Evolutionary conservation across 2,888 invertebrate genomes (phyloP).

Genomic region (Mesorhabditis belari): DNA sequence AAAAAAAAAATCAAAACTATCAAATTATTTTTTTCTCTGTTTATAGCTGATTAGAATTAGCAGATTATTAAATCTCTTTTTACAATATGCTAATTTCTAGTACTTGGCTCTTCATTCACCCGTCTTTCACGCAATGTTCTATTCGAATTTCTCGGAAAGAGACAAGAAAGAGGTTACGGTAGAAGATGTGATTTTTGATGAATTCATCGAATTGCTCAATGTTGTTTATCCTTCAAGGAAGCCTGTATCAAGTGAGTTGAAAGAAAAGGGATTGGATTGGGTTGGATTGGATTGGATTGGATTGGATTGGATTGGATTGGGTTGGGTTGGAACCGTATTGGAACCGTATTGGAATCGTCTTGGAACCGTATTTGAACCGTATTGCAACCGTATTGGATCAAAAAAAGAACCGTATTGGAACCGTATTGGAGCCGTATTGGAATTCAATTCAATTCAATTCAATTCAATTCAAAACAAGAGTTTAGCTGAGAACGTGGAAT

Average conservation of each 20-base stretch:
- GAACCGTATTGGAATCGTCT: no score
- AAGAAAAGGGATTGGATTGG: neutral
- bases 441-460: no score
- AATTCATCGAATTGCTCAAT: conserved; percentile 54
- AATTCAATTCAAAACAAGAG: neutral
- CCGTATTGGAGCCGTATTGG: no score
- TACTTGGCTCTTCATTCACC: conserved; percentile 50
- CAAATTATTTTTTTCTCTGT: no score
- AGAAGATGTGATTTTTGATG: conserved; percentile 38
- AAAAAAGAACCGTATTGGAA: no score
- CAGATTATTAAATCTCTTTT: neutral
- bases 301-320: no score
- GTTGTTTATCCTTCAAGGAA: conserved; percentile 56
- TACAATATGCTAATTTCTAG: conserved; percentile 19
- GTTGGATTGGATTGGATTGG: no score
- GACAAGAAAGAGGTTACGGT: conserved; percentile 41
- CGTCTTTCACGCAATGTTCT: conserved; percentile 50
- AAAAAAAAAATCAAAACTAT: neutral
- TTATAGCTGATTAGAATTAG: no score
- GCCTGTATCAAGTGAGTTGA: conserved; percentile 49
- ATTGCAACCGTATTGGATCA: no score
- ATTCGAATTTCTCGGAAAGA: conserved; percentile 39
- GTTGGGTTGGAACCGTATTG: no score
- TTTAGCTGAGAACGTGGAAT: conserved; percentile 54
- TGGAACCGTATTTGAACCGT: no score